phyloP scores from a whole-genome alignment of 2,797 vertebrate species.

The Thunnus albacares region DNA sequence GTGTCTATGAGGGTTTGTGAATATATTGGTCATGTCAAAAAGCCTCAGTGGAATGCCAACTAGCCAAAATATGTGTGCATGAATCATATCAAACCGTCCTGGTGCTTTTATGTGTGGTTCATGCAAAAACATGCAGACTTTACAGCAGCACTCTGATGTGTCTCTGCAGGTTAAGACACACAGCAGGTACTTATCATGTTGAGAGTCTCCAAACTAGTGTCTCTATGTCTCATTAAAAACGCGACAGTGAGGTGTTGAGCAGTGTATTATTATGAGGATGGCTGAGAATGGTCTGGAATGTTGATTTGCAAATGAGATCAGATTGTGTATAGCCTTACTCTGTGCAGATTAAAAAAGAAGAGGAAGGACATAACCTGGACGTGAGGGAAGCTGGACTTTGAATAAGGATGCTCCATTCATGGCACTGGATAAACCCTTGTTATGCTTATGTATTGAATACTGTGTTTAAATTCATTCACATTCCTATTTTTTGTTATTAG shows the following conservation, averaged over 20 bases:
- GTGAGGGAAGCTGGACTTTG: neutral
- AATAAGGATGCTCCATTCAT: neutral
- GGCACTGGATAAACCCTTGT: neutral
- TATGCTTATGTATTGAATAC: neutral
- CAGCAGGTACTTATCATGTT: slow-evolving; percentile 25
- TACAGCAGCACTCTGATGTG: slow-evolving; percentile 11
- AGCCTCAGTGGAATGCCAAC: slow-evolving; percentile 32
- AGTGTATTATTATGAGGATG: slow-evolving; percentile 16
- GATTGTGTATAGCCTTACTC: neutral
- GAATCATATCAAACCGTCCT: slow-evolving; percentile 42
- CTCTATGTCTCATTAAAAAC: slow-evolving; percentile 52
- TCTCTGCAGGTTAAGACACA: slow-evolving; percentile 29
- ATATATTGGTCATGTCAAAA: slow-evolving; percentile 51
- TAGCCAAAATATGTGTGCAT: slow-evolving; percentile 30
- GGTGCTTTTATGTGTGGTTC: slow-evolving; percentile 11
- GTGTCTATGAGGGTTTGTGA: slow-evolving; percentile 12
- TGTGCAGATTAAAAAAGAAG: neutral
- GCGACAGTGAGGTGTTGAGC: slow-evolving; percentile 12
- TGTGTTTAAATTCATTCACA: neutral
- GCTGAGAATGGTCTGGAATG: slow-evolving; percentile 27
- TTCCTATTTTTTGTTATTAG: too few relatives aligned
- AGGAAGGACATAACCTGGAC: neutral
- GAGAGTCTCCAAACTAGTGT: slow-evolving; percentile 33
- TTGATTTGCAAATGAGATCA: slow-evolving; percentile 38
- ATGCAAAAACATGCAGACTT: neutral